Conservation (phyloP, 2,888 invertebrate species). For the Coelopa pilipes region DNA sequence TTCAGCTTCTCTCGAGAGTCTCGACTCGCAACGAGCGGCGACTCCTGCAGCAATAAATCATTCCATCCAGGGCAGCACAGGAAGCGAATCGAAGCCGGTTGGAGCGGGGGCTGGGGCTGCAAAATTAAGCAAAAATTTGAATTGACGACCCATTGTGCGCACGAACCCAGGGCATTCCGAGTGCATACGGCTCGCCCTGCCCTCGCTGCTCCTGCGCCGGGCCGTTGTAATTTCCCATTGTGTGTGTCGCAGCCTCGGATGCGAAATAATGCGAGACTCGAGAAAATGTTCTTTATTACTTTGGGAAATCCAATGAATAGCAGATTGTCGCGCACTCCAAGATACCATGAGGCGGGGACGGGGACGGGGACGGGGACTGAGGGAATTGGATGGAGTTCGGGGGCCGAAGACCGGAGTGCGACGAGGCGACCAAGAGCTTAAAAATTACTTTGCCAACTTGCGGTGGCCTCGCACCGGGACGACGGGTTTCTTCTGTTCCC, state of each 20-base stretch:
- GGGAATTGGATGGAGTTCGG: too few species aligned
- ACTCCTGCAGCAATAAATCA: constrained; percentile 3
- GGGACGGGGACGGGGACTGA: background rate
- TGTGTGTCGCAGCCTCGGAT: background rate
- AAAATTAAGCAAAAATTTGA: background rate
- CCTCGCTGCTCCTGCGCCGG: background rate
- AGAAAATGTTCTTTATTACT: constrained; percentile 20
- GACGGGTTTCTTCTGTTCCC: background rate
- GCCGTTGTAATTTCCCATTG: background rate
- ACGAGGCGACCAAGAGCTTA: background rate
- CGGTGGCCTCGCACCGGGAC: constrained; percentile 10
- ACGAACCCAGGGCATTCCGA: background rate
- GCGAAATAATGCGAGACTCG: background rate
- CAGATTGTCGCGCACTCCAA: background rate
- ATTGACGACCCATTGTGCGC: background rate
- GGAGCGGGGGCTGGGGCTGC: background rate
- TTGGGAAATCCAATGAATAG: constrained; percentile 21
- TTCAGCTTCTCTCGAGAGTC: background rate
- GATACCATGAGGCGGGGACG: background rate
- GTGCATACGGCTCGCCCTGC: background rate
- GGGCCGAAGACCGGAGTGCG: background rate
- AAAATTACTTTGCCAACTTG: constrained; percentile 15
- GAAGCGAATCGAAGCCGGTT: too few species aligned
- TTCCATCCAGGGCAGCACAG: too few species aligned
- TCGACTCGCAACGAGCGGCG: background rate